These are phyloP conservation scores for Schizopygopsis pylzovi DNA, from an alignment of 2,797 vertebrate genomes.

Conservation along the genomic window DNA sequence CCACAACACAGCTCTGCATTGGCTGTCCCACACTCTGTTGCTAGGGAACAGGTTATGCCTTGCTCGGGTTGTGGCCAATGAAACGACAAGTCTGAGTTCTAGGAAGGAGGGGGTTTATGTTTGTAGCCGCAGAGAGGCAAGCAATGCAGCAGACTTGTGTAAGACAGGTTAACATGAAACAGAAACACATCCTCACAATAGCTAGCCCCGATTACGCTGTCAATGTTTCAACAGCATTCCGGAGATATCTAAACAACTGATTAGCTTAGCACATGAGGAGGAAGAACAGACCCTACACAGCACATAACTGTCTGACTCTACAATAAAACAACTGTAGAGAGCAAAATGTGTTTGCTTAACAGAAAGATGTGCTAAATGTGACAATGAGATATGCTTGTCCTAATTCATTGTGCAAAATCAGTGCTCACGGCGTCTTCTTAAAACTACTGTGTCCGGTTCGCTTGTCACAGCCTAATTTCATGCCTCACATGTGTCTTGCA, in stretches of 20 bases:
- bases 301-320: not conserved
- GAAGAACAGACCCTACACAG: conserved; percentile 25
- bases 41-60: conserved; percentile 88
- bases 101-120: conserved; percentile 61
- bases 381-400: conserved; percentile 2
- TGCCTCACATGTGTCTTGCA: conserved; percentile 52
- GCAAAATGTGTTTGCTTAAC: conserved; percentile 7
- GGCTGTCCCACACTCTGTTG: conserved; percentile 84
- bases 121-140: conserved; percentile 72
- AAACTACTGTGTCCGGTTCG: conserved; percentile 21
- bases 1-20: conserved; percentile 75
- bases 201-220: not conserved
- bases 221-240: not conserved
- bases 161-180: conserved; percentile 65
- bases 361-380: not conserved
- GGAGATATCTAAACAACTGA: not conserved
- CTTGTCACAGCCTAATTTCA: conserved; percentile 58
- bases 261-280: conserved; percentile 7
- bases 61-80: conserved; percentile 79
- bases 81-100: conserved; percentile 64
- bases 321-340: conserved; percentile 2
- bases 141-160: conserved; percentile 64
- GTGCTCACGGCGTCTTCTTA: not conserved
- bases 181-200: conserved; percentile 29
- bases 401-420: conserved; percentile 9